Base-by-base conservation (phyloP, 2,888 invertebrate genomes). In the Phorcus lineatus region DNA sequence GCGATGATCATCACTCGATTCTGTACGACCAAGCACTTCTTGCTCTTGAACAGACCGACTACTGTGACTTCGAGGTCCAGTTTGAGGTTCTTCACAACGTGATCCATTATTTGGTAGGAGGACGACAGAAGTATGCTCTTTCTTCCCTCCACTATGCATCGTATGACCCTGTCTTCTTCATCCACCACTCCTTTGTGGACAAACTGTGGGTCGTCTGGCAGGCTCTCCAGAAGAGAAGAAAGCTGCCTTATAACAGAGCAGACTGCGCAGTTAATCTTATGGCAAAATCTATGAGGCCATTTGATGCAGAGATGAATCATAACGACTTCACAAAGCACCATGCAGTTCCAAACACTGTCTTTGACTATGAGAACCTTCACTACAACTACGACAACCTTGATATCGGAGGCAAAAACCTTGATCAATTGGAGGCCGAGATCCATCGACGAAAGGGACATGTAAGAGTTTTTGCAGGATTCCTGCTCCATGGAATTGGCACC, bases 131-230 rank as follows among this genome's bases (percentile, higher is more conserved):
- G 22, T 82, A 80, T 74, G 55, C 85, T 17, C 13, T 84, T 74
- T 84, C 84, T 31, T 84, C 86, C 13, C 83, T 86, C 17, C 81
- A 86, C 80, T 86, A 84, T 78, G 80, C 86, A 0, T 81, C 86
- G 13, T 86, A 86, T 67, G 86, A 86, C 77, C 86, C 86, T 16
- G 74, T 83, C 54, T 86, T 86, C 81, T 84, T 82, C 80, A 80
- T 84, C 52, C 86, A 86, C 62, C 86, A 86, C 67, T 80, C 83
- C 75, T 81, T 84, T 78, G 52, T 80, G 28, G 84, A 84, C 78
- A 84, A 85, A 57, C 52, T 86, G n/a, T 86, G 84, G 84, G 82
- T 79, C 2, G 80, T 84, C 17, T 86, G 86, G 86, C 86, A 86
- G 55, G 84, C 82, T 40, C 82, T 86, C n/a, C 86, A 86, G 74